Conservation (phyloP, 2,113 vertebrate genomes). For the Hyaena hyaena region DNA sequence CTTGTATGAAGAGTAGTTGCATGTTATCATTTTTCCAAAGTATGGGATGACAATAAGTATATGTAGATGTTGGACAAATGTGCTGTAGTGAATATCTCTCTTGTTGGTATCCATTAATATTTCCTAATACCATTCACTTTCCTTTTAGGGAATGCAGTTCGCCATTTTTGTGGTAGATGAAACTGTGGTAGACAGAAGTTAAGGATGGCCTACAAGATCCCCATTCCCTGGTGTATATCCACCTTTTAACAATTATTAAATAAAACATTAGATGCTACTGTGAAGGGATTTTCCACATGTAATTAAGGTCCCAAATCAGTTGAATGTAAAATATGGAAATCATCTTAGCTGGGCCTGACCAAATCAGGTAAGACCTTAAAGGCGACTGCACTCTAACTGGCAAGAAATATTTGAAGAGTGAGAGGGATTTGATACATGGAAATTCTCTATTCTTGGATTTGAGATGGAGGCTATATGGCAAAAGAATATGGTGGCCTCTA, state of each 20-base stretch:
- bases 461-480: background rate
- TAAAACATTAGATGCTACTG: background rate
- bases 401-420: conserved; percentile 20
- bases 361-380: background rate
- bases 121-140: background rate
- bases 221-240: background rate
- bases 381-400: background rate
- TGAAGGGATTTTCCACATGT: conserved; percentile 39
- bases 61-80: background rate
- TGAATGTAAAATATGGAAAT: background rate
- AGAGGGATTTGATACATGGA: background rate
- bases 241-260: background rate
- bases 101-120: background rate
- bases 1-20: background rate
- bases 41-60: background rate
- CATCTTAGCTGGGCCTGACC: background rate
- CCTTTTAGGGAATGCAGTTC: background rate
- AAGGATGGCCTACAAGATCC: background rate
- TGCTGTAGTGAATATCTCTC: background rate
- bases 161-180: background rate
- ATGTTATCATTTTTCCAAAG: background rate
- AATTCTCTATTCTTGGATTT: conserved; percentile 35
- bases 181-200: background rate
- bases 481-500: background rate
- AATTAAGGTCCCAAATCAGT: conserved; percentile 23